Evolutionary conservation across 2,888 invertebrate species (phyloP).

Genomic region (Gerosis bhagava): DNA sequence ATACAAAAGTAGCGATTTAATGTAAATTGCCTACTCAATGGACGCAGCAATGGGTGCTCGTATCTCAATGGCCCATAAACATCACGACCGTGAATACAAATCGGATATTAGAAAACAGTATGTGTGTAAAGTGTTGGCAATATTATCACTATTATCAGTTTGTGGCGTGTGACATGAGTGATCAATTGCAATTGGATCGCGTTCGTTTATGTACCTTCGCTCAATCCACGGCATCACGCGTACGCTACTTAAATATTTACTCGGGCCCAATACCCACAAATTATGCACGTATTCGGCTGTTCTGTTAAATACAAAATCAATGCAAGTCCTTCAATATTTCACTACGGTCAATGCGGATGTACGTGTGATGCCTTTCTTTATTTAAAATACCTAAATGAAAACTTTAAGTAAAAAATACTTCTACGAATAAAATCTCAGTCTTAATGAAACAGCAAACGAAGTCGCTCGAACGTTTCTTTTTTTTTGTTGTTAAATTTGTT

Average conservation of each 20-base stretch:
- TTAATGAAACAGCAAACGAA: background rate
- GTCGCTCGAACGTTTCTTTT: background rate
- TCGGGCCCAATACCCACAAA: constrained; percentile 35
- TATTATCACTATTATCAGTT: constrained; percentile 54
- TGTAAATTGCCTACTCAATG: constrained; percentile 70
- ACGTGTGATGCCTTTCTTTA: too few relatives aligned
- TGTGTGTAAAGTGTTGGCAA: constrained; percentile 49
- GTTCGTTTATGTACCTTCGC: constrained; percentile 49
- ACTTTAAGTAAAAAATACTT: background rate
- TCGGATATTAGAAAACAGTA: constrained; percentile 71
- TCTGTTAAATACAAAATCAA: constrained; percentile 1
- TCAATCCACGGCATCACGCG: constrained; percentile 35
- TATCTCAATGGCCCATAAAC: constrained; percentile 77
- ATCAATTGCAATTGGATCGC: constrained; percentile 50
- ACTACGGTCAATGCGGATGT: too few relatives aligned
- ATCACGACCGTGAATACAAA: constrained; percentile 77
- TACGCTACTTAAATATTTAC: constrained; percentile 36
- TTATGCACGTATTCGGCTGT: constrained; percentile 29
- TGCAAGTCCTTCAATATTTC: too few relatives aligned
- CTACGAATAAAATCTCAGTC: background rate
- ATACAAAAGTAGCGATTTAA: constrained; percentile 67
- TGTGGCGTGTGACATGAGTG: constrained; percentile 51
- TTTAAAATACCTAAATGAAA: too few relatives aligned
- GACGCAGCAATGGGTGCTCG: constrained; percentile 49
- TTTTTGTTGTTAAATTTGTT: constrained; percentile 5